phyloP scores from a whole-genome alignment of 2,888 invertebrate genomes.

The Atherix ibis region DNA sequence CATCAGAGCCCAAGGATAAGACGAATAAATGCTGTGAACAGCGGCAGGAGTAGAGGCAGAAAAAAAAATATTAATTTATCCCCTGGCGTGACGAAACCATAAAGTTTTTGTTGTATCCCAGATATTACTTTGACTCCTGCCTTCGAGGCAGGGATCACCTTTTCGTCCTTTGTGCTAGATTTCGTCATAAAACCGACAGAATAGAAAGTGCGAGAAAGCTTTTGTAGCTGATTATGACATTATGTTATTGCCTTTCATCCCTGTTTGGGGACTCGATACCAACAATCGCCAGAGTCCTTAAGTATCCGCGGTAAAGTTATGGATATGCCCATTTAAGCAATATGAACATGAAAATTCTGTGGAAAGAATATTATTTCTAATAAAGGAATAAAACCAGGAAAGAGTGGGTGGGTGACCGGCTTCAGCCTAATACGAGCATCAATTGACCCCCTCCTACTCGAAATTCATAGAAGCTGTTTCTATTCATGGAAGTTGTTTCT shows the following conservation, averaged over 20 bases:
- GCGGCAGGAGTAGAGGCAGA: no score
- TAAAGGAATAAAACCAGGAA: no score
- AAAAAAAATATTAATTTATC: slow-evolving; percentile 9
- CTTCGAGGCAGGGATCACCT: slow-evolving; percentile 4
- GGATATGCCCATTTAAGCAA: background rate
- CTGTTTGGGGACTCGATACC: background rate
- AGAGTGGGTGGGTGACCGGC: no score
- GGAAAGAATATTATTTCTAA: no score
- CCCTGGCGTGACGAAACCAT: slow-evolving; percentile 9
- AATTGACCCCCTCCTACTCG: no score
- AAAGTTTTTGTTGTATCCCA: slow-evolving; percentile 3
- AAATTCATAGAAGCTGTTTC: no score
- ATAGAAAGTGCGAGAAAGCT: slow-evolving; percentile 5
- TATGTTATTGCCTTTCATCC: slow-evolving; percentile 6
- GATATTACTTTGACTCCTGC: slow-evolving; percentile 1
- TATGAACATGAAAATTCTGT: no score
- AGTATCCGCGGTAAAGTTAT: background rate
- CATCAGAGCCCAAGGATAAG: no score
- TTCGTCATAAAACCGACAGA: slow-evolving; percentile 4
- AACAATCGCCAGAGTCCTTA: background rate
- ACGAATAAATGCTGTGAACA: no score
- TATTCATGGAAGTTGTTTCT: no score
- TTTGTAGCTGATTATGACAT: slow-evolving; percentile 6
- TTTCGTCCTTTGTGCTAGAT: slow-evolving; percentile 6
- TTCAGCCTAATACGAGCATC: no score